These are phyloP conservation scores for Hippotragus niger DNA, from an alignment of 2,113 vertebrate species.

Conservation along the genomic window DNA sequence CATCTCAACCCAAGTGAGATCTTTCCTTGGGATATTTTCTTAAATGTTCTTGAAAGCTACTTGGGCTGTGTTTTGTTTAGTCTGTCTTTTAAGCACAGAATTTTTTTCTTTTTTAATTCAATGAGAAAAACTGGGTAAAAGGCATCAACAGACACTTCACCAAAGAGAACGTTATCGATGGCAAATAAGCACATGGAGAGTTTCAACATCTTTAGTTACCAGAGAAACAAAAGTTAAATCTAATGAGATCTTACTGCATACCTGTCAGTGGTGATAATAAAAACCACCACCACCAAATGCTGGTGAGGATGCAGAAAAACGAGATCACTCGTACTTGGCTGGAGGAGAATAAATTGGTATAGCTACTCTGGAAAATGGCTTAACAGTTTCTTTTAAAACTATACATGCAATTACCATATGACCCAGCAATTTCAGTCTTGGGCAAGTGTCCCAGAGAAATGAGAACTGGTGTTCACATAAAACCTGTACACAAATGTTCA, in stretches of 20 bases:
- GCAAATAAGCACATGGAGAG: neutral
- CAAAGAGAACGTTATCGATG: neutral
- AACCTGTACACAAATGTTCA: neutral
- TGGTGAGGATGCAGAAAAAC: neutral
- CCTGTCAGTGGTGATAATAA: neutral
- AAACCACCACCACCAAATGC: neutral
- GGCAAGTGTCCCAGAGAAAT: conserved; percentile 7
- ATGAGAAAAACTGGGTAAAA: neutral
- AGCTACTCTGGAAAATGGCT: neutral
- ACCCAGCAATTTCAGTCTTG: neutral
- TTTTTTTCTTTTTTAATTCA: neutral
- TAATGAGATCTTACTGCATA: neutral
- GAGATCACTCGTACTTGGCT: neutral
- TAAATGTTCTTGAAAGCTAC: neutral
- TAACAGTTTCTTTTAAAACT: neutral
- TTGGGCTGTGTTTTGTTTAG: neutral
- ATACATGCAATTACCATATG: neutral
- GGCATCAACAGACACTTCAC: neutral
- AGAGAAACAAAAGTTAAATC: neutral
- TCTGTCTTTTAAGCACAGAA: neutral
- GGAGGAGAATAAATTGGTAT: neutral
- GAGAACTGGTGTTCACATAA: neutral
- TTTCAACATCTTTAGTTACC: neutral
- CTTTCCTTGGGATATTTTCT: neutral
- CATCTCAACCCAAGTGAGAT: neutral